Base-by-base conservation (phyloP, 2,113 vertebrate species). In the Semicossyphus pulcher region DNA sequence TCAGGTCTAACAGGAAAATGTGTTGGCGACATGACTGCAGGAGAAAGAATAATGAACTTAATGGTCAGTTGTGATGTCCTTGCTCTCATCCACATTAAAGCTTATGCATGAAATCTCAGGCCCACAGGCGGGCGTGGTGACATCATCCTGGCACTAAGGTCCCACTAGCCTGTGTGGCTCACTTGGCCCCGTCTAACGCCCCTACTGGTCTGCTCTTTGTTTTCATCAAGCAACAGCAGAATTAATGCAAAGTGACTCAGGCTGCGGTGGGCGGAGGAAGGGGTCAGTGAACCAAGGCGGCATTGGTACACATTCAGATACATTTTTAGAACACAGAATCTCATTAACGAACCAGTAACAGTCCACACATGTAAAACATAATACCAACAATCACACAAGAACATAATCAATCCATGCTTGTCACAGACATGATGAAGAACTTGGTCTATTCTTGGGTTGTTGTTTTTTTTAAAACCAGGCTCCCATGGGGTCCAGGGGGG, bases 161-260 rank as follows among this genome's bases (percentile, higher is more conserved):
- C 70, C 75, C 48, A 56, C 59, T 37, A 31, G 84, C 63, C 53
- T 60, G 53, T 16, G 59, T 77, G 80, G 80, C 78, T 89, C 63
- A 76, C 83, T 89, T 83, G 78, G 74, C 77, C 84, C 48, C 20
- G 23, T 87, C 76, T 31, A 15, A 74, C 74, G 57, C 52, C 78
- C 59, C 60, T 25, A 80, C 79, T 88, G 80, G 85, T 84, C 66
- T 47, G 65, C 47, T 72, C 72, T 58, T 75, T 83, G 78, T 80
- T 88, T 89, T 68, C 53, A 28, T 84, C 81, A 84, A 88, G 76
- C 60, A 60, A 21, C 66, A 12, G 61, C 48, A 77, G 84, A 81
- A 72, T 79, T 92, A 93, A 93, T 90, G 84, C 86, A 88, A 87
- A 91, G 83, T 90, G 91, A 94, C 89, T 83, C 29, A 45, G 77